phyloP scores from a whole-genome alignment of 2,113 vertebrate species.

The Forbesichthys papilliferus region DNA sequence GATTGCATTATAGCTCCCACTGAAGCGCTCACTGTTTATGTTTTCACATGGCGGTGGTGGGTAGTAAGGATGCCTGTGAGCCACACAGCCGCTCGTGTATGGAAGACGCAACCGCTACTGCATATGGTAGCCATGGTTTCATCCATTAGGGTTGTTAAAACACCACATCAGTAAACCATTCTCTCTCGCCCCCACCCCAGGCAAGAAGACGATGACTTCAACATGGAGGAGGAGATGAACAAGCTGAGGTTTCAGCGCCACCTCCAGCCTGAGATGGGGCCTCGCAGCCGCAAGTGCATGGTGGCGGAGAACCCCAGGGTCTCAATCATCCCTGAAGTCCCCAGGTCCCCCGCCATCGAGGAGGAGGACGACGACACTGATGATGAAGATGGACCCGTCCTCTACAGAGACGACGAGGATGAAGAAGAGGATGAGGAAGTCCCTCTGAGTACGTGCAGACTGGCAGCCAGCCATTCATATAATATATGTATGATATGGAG shows the following conservation, averaged over 20 bases:
- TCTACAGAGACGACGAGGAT: slow-evolving; percentile 81
- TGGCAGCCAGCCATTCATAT: neutral
- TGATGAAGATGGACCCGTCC: slow-evolving; percentile 86
- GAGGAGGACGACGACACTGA: slow-evolving; percentile 81
- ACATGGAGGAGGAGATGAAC: slow-evolving; percentile 83
- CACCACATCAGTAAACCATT: neutral
- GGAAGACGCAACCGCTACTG: too few relatives aligned
- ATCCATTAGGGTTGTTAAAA: neutral
- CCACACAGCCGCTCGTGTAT: too few relatives aligned
- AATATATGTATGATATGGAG: too few relatives aligned
- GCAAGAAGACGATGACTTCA: slow-evolving; percentile 90
- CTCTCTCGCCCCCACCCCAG: slow-evolving; percentile 64
- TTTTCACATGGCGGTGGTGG: too few relatives aligned
- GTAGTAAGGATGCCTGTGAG: too few relatives aligned
- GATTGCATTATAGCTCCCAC: too few relatives aligned
- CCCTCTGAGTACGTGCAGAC: slow-evolving; percentile 55
- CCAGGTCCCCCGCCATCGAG: slow-evolving; percentile 70
- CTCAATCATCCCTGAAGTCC: slow-evolving; percentile 75
- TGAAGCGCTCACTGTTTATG: too few relatives aligned
- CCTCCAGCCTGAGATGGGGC: slow-evolving; percentile 48
- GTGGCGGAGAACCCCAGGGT: slow-evolving; percentile 76
- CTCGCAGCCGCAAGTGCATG: slow-evolving; percentile 70
- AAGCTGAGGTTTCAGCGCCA: slow-evolving; percentile 62
- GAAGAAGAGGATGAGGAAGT: slow-evolving; percentile 86
- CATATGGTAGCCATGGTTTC: too few relatives aligned